Evolutionary conservation across 2,797 vertebrate species (phyloP), one percentile per base, ranked within the genome.

Genomic region (Eupleurogrammus muticus): DNA sequence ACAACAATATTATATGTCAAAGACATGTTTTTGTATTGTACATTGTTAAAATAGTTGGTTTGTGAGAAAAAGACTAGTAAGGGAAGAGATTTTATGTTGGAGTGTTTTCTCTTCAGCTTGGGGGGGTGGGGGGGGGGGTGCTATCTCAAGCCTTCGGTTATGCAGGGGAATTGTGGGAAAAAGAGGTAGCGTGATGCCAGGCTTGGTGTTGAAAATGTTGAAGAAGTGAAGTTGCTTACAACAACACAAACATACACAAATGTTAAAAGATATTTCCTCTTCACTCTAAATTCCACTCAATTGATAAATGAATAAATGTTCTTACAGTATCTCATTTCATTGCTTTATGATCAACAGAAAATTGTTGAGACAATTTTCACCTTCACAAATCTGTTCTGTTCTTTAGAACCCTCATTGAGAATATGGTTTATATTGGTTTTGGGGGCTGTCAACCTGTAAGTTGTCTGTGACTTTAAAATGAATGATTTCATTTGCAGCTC

Each of bases 141-240:
- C 66, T 36, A 94, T 94, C 93, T 93, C 92, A 93, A 95, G 96
- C 95, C 90, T 93, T 91, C 90, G 95, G 94, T 96, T 96, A 94
- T 93, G 95, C 94, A 93, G 89, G 93, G 92, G 95, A 93, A 96
- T 96, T 96, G 95, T 96, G 96, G 94, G 95, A 95, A 79, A 79
- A 69, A 64, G 40, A 82, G 68, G 50, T 38, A 77, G 32, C 21
- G 34, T 36, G 54, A 72, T 63, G 66, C 78, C 79, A 74, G 59
- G 49, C n/a, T 34, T 53, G 28, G 23, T 53, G 47, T 58, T 65
- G 24, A 60, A 52, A 50, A 5, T 16, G 40, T 4, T 59, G 9
- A 60, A 50, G 9, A 69, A 17, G 24, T 49, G 4, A 64, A 12
- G 13, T 36, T 44, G 24, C 17, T 35, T 12, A 19, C n/a, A n/a